phyloP scores from a whole-genome alignment of 2,797 vertebrate genomes.

The Neosilurus hyrtlii region DNA sequence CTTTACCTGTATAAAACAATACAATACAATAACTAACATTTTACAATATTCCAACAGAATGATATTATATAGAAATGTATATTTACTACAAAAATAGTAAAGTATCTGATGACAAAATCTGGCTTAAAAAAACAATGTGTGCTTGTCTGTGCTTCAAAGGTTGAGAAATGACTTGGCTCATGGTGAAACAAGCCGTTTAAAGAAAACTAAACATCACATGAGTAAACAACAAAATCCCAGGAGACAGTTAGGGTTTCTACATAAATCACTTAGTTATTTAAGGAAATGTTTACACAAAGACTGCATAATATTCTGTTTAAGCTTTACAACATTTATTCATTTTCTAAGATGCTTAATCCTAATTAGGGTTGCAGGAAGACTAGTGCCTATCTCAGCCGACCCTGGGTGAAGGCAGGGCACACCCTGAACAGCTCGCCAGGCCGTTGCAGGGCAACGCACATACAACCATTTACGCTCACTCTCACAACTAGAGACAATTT shows the following conservation, averaged over 20 bases:
- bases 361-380: too few relatives aligned
- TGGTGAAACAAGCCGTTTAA: conserved; percentile 8
- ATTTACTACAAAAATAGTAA: neutral
- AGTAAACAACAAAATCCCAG: conserved; percentile 14
- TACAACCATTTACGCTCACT: too few relatives aligned
- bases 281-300: neutral
- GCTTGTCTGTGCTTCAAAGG: neutral
- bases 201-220: conserved; percentile 18
- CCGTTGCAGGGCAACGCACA: too few relatives aligned
- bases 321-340: neutral
- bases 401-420: too few relatives aligned
- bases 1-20: neutral
- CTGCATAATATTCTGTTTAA: neutral
- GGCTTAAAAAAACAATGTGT: conserved; percentile 3
- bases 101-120: neutral
- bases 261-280: neutral
- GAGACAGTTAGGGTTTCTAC: neutral
- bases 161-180: conserved; percentile 19
- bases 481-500: too few relatives aligned
- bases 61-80: neutral
- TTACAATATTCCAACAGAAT: too few relatives aligned
- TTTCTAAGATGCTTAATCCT: too few relatives aligned
- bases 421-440: too few relatives aligned
- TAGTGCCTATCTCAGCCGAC: too few relatives aligned
- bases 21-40: neutral